A percentile compares a stretch with the other conserved stretches of the same genome.
Evolutionary conservation across 2,113 vertebrate species (phyloP).

Genomic region (Lepisosteus osseus): DNA sequence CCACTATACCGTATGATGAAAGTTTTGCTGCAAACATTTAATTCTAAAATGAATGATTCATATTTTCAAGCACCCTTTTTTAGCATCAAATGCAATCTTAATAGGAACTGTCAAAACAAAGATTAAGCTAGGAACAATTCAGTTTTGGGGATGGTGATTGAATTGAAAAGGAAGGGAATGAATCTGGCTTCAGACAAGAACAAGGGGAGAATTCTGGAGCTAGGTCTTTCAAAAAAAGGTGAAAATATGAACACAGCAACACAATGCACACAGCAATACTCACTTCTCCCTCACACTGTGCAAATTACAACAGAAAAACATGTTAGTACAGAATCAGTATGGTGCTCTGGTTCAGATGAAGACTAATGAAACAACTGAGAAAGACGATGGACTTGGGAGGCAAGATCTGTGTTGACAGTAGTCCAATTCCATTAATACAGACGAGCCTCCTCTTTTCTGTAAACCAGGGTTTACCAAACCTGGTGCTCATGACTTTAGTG

Average conservation of each 20-base stretch:
- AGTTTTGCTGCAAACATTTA: not conserved
- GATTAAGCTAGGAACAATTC: not conserved
- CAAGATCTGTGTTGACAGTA: constrained; percentile 28
- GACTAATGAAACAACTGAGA: constrained; percentile 48
- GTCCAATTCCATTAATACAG: too few species aligned
- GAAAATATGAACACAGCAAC: constrained; percentile 58
- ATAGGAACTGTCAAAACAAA: not conserved
- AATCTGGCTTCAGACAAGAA: not conserved
- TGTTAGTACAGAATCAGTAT: constrained; percentile 28
- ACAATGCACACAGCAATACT: constrained; percentile 73
- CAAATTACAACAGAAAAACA: constrained; percentile 69
- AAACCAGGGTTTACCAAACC: not conserved
- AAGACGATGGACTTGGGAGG: constrained; percentile 52
- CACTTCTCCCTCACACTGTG: constrained; percentile 94
- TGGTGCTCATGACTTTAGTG: not conserved
- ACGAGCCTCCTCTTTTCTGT: too few species aligned
- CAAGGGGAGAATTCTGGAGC: not conserved
- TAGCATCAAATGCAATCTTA: not conserved
- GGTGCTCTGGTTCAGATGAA: not conserved
- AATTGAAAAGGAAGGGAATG: not conserved
- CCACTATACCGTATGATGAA: not conserved
- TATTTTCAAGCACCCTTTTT: not conserved
- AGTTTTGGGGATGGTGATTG: not conserved
- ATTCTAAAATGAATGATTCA: not conserved
- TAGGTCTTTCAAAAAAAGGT: constrained; percentile 15